Conservation (phyloP, 2,888 invertebrate species). For the Pyrrhosoma nymphula region DNA sequence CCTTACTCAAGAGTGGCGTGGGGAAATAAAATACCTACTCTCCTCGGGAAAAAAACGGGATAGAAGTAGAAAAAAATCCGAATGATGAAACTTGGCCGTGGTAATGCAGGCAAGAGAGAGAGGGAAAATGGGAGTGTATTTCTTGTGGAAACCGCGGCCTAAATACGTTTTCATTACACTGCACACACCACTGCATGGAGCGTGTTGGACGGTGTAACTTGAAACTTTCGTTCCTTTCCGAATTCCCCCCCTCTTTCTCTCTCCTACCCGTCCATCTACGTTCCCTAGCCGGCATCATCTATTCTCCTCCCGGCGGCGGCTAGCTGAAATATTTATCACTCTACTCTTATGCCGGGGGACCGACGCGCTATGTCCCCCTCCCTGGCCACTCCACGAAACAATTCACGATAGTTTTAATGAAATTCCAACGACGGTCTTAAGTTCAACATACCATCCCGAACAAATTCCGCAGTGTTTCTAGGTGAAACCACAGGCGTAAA, state of each 20-base stretch:
- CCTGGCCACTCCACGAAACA: constrained; percentile 16
- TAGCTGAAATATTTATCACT: constrained; percentile 17
- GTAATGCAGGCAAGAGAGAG: too few relatives aligned
- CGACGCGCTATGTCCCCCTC: neutral
- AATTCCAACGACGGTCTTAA: neutral
- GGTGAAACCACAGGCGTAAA: neutral
- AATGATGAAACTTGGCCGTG: neutral
- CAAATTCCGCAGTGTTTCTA: neutral
- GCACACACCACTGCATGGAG: neutral
- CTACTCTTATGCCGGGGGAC: neutral
- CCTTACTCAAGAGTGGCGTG: neutral
- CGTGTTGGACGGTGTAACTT: constrained; percentile 19
- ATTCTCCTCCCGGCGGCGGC: neutral
- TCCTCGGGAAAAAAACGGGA: neutral
- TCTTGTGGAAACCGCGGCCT: neutral
- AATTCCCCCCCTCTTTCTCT: neutral
- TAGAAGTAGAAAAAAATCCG: neutral
- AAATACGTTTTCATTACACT: constrained; percentile 33
- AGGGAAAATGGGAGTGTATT: neutral
- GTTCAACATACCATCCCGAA: neutral
- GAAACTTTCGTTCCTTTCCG: constrained; percentile 8
- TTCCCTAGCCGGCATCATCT: neutral
- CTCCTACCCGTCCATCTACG: neutral
- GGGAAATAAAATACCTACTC: neutral
- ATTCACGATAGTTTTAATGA: constrained; percentile 37